Evolutionary conservation across 2,797 vertebrate species (phyloP).

Genomic region (Scleropages formosus): DNA sequence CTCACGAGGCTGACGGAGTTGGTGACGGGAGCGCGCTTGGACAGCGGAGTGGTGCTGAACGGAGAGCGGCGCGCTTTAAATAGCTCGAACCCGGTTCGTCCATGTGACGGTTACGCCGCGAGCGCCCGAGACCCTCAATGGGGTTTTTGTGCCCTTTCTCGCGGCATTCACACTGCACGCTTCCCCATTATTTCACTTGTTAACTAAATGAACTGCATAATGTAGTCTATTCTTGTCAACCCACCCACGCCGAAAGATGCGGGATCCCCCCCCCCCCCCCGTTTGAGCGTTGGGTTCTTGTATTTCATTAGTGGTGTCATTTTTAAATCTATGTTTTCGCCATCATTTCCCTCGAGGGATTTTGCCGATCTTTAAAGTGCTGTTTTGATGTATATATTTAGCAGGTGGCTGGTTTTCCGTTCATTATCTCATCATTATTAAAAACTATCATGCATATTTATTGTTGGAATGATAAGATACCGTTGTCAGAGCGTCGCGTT

Average conservation of each 20-base stretch:
- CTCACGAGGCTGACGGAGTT: slow-evolving; percentile 40
- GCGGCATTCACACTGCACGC: slow-evolving; percentile 98
- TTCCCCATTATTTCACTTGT: slow-evolving; percentile 99
- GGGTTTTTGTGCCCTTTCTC: slow-evolving; percentile 96
- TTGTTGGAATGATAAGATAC: not conserved
- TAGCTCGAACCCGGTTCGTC: slow-evolving; percentile 75
- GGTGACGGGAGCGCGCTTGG: slow-evolving; percentile 70
- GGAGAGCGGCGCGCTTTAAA: slow-evolving; percentile 78
- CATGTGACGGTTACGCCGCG: slow-evolving; percentile 92
- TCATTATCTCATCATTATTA: not conserved
- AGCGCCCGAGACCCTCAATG: slow-evolving; percentile 86
- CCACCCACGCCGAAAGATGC: slow-evolving; percentile 95
- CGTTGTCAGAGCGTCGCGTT: not conserved
- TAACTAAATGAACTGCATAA: slow-evolving; percentile 99
- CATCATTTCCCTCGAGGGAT: slow-evolving; percentile 41
- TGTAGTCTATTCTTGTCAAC: slow-evolving; percentile 98
- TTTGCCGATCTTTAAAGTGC: slow-evolving; percentile 42
- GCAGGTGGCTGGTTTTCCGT: not conserved
- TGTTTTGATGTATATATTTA: slow-evolving; percentile 6
- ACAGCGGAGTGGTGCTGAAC: slow-evolving; percentile 96
- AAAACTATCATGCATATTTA: not conserved
- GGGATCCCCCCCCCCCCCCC: slow-evolving; percentile 78
- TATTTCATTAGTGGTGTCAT: slow-evolving; percentile 60
- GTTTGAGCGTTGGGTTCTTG: slow-evolving; percentile 86
- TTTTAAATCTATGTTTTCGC: slow-evolving; percentile 77